Evolutionary conservation across 2,113 vertebrate genomes (phyloP).

Genomic region (Sterna hirundo): DNA sequence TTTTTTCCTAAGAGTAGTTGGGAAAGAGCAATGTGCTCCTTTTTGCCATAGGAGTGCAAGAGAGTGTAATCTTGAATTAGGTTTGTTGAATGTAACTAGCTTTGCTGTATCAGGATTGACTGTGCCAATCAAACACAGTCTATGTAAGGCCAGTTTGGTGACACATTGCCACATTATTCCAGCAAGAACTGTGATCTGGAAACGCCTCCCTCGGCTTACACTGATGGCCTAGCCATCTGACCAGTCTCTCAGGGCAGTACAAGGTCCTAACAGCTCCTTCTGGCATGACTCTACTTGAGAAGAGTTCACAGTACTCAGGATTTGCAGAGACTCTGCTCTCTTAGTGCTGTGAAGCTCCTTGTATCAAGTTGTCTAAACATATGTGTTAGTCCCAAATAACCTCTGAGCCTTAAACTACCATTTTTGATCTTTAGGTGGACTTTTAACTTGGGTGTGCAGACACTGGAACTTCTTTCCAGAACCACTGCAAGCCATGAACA

Average conservation of each 20-base stretch:
- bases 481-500: background rate
- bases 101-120: background rate
- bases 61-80: background rate
- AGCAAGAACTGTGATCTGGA: background rate
- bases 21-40: background rate
- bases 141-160: background rate
- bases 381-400: background rate
- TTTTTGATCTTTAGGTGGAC: background rate
- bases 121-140: background rate
- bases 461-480: background rate
- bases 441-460: background rate
- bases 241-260: background rate
- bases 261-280: background rate
- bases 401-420: background rate
- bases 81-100: background rate
- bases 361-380: background rate
- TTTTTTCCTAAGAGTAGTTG: background rate
- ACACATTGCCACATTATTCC: background rate
- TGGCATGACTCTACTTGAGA: background rate
- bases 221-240: background rate
- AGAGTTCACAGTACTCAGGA: background rate
- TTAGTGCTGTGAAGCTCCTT: background rate
- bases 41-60: background rate
- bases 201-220: background rate
- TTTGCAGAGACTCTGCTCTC: background rate